Evolutionary conservation across 2,888 invertebrate species (phyloP), one percentile per base, ranked within the genome.

Genomic region (Neoaliturus tenellus): DNA sequence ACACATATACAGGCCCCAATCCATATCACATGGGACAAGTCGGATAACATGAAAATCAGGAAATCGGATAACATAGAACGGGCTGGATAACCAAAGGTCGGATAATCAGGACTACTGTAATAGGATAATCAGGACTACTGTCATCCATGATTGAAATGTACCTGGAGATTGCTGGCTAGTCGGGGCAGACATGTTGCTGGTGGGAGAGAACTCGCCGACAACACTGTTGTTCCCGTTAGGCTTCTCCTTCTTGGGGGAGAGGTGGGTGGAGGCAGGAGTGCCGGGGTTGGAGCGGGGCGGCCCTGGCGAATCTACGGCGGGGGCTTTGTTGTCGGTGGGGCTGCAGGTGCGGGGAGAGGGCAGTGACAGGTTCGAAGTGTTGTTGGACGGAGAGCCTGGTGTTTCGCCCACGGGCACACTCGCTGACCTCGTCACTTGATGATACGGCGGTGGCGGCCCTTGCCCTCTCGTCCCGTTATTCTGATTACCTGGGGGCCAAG

Each of bases 401-500:
- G 94, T 95, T 5, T 35, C 39, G 14, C 95, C 95, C 88, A 95
- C 95, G 89, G 95, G 94, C 86, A 95, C 95, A 87, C 95, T 95
- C 44, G 95, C 94, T 82, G 95, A 95, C 85, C 95, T 92, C 83
- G 94, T 94, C 31, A 95, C 94, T 89, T 94, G 95, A 90, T 95
- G 95, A 90, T 95, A 95, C 51, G 95, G 95, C 17, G 95, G 95
- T 25, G 95, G 95, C n/a, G 95, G 95, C 5, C 95, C 95, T 90
- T 95, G 95, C 87, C 89, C 87, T 84, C 90, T 86, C 89, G n/a
- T 89, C 88, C 86, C 90, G 88, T 44, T 90, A 25, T 82, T 83
- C 23, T 75, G 73, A 28, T 28, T 44, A 10, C 69, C n/a, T n/a
- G n/a, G n/a, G n/a, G n/a, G n/a, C n/a, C n/a, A n/a, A n/a, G n/a